Percentiles rank a stretch among this genome's conserved stretches.
Conservation (phyloP, 2,113 vertebrate genomes). For the Epinephelus fuscoguttatus region DNA sequence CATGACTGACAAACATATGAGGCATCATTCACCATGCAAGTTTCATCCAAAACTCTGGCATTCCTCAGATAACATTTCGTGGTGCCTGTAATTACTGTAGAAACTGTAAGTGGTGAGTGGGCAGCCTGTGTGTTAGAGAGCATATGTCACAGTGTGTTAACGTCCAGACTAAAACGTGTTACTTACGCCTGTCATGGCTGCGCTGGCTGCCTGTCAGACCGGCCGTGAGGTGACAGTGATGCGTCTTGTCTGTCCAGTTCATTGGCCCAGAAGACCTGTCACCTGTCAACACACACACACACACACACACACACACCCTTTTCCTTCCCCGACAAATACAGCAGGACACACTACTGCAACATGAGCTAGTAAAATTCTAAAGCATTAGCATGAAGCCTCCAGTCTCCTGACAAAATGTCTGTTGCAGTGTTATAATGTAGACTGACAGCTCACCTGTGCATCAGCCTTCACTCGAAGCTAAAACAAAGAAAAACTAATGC, state of each 20-base stretch:
- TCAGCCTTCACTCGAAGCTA: background rate
- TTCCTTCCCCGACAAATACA: background rate
- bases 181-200: constrained; percentile 79
- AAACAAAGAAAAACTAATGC: no score
- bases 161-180: constrained; percentile 73
- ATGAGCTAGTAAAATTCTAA: background rate
- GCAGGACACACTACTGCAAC: background rate
- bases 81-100: constrained; percentile 60
- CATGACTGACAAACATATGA: constrained; percentile 1
- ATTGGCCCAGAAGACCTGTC: constrained; percentile 78
- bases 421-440: background rate
- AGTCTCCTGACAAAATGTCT: constrained; percentile 2
- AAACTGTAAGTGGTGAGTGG: constrained; percentile 60
- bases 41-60: constrained; percentile 39
- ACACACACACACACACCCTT: constrained; percentile 5
- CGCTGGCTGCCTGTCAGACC: constrained; percentile 68
- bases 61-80: constrained; percentile 15
- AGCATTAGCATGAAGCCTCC: constrained; percentile 8
- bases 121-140: constrained; percentile 56
- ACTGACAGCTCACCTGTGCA: constrained; percentile 28
- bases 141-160: constrained; percentile 76
- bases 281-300: constrained; percentile 62
- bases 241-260: constrained; percentile 72
- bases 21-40: constrained; percentile 13
- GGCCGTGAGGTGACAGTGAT: constrained; percentile 77